phyloP scores from a whole-genome alignment of 2,888 invertebrate genomes.

The Drosophila suboccidentalis region DNA sequence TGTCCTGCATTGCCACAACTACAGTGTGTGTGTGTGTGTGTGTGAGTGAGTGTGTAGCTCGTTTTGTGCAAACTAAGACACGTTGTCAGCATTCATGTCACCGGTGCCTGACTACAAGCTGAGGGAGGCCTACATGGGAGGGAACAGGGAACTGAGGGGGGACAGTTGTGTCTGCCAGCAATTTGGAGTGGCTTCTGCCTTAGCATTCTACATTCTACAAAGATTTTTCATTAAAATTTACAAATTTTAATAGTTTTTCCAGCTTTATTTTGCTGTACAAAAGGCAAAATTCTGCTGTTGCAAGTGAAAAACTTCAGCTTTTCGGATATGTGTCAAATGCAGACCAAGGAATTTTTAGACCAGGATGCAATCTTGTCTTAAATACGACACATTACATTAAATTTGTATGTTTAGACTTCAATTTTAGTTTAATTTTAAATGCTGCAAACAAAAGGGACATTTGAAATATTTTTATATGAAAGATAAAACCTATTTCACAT shows the following conservation, averaged over 20 bases:
- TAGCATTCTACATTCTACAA: conserved; percentile 59
- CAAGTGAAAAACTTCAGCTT: conserved; percentile 46
- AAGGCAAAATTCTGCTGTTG: conserved; percentile 45
- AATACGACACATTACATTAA: conserved; percentile 46
- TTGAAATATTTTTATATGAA: neutral
- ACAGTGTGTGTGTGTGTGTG: conserved; percentile 21
- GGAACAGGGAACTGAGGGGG: conserved; percentile 5
- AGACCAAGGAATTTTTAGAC: conserved; percentile 31
- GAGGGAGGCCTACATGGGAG: neutral
- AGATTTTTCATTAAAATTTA: conserved; percentile 78
- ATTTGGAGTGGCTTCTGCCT: conserved; percentile 72
- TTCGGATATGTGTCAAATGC: conserved; percentile 57
- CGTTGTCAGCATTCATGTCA: conserved; percentile 83
- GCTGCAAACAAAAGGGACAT: neutral
- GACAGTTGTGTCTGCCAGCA: conserved; percentile 34
- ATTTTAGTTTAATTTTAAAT: conserved; percentile 14
- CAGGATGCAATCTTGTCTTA: conserved; percentile 44
- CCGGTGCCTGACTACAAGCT: conserved; percentile 39
- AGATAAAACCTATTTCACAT: conserved; percentile 4
- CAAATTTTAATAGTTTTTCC: conserved; percentile 63
- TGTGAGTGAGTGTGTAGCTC: conserved; percentile 48
- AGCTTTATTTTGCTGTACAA: conserved; percentile 31
- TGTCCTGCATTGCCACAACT: conserved; percentile 51
- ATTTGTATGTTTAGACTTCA: conserved; percentile 3
- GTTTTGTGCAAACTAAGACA: conserved; percentile 81